Percentiles rank a stretch among this genome's conserved stretches.
These are phyloP conservation scores for Amblyopsis hoosieri DNA, from an alignment of 2,797 vertebrate species.

Conservation along the genomic window DNA sequence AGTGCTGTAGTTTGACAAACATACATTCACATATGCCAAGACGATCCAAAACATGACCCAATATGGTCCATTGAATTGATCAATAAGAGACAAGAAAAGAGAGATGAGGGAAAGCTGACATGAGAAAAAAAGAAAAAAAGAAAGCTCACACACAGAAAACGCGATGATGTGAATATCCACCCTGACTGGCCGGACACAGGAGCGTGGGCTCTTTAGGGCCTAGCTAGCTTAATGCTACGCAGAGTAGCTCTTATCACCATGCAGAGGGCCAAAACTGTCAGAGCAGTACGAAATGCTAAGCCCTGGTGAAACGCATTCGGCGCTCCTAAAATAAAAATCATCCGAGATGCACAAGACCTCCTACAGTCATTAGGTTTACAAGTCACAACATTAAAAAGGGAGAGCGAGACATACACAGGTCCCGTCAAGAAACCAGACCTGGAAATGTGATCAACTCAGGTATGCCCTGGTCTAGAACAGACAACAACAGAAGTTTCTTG, in stretches of 20 bases:
- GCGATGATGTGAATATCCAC: slow-evolving; percentile 20
- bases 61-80: too few relatives aligned
- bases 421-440: slow-evolving; percentile 27
- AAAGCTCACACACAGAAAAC: slow-evolving; percentile 27
- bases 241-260: slow-evolving; percentile 40
- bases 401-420: slow-evolving; percentile 1
- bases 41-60: too few relatives aligned
- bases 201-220: slow-evolving; percentile 36
- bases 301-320: slow-evolving; percentile 32
- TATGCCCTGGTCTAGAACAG: slow-evolving; percentile 19
- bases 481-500: background rate
- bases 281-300: slow-evolving; percentile 37
- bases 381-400: slow-evolving; percentile 31
- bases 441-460: slow-evolving; percentile 22
- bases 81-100: too few relatives aligned
- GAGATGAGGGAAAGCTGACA: too few relatives aligned
- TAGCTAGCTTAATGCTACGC: slow-evolving; percentile 29
- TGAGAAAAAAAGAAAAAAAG: slow-evolving; percentile 15
- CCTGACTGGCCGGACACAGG: slow-evolving; percentile 11
- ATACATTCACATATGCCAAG: too few relatives aligned
- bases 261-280: slow-evolving; percentile 33
- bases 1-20: too few relatives aligned
- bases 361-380: slow-evolving; percentile 27
- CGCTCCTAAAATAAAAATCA: slow-evolving; percentile 19
- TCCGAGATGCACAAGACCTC: slow-evolving; percentile 22